Evolutionary conservation across 2,888 invertebrate genomes (phyloP), one percentile per base, ranked within the genome.

Genomic region (Mimas tiliae): DNA sequence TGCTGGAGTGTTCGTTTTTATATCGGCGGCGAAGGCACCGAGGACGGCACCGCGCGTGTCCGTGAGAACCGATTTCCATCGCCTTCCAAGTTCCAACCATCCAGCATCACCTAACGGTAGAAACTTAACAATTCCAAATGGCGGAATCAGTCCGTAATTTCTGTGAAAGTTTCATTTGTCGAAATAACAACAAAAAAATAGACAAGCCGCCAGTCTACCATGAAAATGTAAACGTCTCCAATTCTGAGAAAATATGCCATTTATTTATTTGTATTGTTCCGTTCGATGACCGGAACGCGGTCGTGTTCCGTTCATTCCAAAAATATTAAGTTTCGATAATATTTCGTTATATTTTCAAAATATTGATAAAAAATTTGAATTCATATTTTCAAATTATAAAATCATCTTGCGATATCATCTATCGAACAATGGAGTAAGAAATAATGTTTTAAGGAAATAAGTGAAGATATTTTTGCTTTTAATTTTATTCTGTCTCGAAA

Each of bases 31-130:
- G 86, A 88, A 86, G 86, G 87, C 19, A 19, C 19, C 19, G 50
- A 9, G 8, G 72, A 68, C 70, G 72, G 74, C 81, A 73, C 69
- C 77, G 87, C 88, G 87, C 87, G 88, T 87, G 88, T 87, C 87
- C 89, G 91, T 91, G 91, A 90, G 91, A 91, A 90, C 86, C 84
- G 79, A 88, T 84, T 87, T 79, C 78, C 72, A 74, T 71, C 68
- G 71, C 48, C 42, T 62, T 34, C 69, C 68, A 67, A 50, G 33
- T 62, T 38, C 70, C 68, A 67, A 50, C 68, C 68, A 65, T 66
- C 70, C 73, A 74, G 76, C 72, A 68, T 65, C 66, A 67, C 11
- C 67, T 78, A 81, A 81, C 79, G 74, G 82, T 74, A 70, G 47
- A 51, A 53, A 14, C 33, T 34, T 27, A 21, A 63, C 53, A 62